These are phyloP conservation scores for Alosa sapidissima DNA, from an alignment of 2,797 vertebrate genomes.

Conservation along the genomic window DNA sequence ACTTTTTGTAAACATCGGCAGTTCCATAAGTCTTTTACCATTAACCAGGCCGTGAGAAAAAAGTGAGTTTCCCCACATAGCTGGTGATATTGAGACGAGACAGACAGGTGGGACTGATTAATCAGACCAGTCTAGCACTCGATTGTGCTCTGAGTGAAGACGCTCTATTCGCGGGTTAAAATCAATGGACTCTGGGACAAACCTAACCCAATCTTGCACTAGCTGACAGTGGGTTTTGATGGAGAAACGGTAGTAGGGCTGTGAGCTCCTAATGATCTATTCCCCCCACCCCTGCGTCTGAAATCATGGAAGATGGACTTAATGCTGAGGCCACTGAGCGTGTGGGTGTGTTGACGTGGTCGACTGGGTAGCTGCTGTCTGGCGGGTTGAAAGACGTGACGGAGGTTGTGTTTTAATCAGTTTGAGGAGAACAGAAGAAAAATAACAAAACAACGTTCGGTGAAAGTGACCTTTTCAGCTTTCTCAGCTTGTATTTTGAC, in stretches of 20 bases:
- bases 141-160: neutral
- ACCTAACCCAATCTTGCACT: neutral
- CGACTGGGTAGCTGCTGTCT: neutral
- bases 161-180: neutral
- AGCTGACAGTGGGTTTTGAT: neutral
- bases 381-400: slow-evolving; percentile 32
- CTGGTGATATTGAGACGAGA: neutral
- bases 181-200: neutral
- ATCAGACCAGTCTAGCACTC: neutral
- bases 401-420: slow-evolving; percentile 51
- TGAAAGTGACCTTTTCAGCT: slow-evolving; percentile 51
- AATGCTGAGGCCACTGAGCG: neutral
- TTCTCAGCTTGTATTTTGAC: slow-evolving; percentile 44
- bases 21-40: neutral
- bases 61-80: neutral
- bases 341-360: neutral
- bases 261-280: neutral
- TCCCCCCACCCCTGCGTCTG: neutral
- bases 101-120: neutral
- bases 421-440: slow-evolving; percentile 40
- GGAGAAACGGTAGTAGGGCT: neutral
- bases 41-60: neutral
- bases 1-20: neutral
- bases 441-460: slow-evolving; percentile 22
- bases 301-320: neutral